These are phyloP conservation scores for Eupithecia pulchellata DNA, from an alignment of 2,888 invertebrate genomes.

Conservation along the genomic window DNA sequence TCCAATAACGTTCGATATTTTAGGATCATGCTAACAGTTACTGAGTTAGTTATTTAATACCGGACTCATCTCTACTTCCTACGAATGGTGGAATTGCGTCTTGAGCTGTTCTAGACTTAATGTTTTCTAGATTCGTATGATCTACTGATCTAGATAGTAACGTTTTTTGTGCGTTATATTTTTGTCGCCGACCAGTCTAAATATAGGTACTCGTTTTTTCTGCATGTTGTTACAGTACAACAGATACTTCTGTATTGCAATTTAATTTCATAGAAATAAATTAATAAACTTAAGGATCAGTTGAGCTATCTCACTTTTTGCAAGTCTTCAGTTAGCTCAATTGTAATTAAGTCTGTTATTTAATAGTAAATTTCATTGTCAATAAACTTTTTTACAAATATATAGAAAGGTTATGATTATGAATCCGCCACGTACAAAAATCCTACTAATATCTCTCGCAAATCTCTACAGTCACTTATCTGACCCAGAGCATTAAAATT, in stretches of 20 bases:
- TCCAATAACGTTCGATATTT: too few species aligned
- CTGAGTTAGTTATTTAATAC: too few species aligned
- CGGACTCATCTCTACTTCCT: too few species aligned
- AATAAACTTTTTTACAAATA: too few species aligned
- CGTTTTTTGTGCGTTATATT: neutral
- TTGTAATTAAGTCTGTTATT: too few species aligned
- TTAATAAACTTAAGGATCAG: too few species aligned
- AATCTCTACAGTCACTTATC: slow-evolving; percentile 2
- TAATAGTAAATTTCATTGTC: too few species aligned
- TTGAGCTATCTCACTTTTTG: too few species aligned
- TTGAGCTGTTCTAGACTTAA: slow-evolving; percentile 5
- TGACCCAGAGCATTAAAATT: slow-evolving; percentile 19
- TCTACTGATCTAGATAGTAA: slow-evolving; percentile 6
- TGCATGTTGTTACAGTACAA: neutral
- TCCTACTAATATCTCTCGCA: neutral
- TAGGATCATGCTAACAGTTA: too few species aligned
- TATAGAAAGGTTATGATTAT: neutral
- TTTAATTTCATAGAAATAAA: neutral
- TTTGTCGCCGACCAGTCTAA: neutral
- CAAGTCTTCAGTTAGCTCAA: too few species aligned
- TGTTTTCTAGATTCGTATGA: neutral
- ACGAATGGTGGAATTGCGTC: slow-evolving; percentile 27
- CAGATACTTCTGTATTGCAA: neutral
- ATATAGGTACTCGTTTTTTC: neutral
- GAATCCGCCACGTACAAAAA: neutral